Evolutionary conservation across 2,113 vertebrate species (phyloP).

Genomic region (Cinclus cinclus): DNA sequence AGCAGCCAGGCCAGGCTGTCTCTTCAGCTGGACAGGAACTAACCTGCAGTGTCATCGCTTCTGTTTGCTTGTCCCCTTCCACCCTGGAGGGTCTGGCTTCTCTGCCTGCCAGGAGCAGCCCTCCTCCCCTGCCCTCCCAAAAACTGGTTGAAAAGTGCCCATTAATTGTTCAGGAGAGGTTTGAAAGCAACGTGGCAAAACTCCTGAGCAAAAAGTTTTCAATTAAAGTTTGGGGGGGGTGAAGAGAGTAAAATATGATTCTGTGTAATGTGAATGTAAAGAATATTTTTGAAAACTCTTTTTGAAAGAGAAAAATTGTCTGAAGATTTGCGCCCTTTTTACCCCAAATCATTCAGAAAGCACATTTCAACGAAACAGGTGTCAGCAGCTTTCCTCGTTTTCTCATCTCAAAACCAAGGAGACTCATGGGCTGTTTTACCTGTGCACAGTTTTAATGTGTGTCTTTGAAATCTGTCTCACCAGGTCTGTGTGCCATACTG

Average conservation of each 20-base stretch:
- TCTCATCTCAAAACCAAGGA: background rate
- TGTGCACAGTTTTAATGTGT: conserved; percentile 42
- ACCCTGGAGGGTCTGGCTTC: background rate
- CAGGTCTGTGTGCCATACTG: conserved; percentile 10
- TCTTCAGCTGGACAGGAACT: background rate
- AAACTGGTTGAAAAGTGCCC: conserved; percentile 15
- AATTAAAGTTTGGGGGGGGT: fast-evolving
- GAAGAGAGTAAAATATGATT: background rate
- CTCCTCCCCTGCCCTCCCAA: background rate
- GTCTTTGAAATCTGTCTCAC: conserved; percentile 36
- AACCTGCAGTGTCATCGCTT: background rate
- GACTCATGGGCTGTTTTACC: background rate
- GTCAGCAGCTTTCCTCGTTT: conserved; percentile 11
- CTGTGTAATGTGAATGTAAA: background rate
- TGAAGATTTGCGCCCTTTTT: background rate
- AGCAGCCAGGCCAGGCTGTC: background rate
- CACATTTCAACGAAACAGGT: background rate
- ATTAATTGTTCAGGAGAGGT: background rate
- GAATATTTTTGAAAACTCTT: background rate
- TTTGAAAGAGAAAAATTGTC: background rate
- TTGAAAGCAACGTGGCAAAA: background rate
- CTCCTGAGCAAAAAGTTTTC: background rate
- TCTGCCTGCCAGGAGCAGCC: background rate
- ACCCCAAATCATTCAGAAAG: background rate
- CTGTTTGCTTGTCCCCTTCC: background rate